Percentiles rank a stretch among this genome's conserved stretches.
These are phyloP conservation scores for Cantharis flavilabris DNA, from an alignment of 2,888 invertebrate genomes.

Conservation along the genomic window DNA sequence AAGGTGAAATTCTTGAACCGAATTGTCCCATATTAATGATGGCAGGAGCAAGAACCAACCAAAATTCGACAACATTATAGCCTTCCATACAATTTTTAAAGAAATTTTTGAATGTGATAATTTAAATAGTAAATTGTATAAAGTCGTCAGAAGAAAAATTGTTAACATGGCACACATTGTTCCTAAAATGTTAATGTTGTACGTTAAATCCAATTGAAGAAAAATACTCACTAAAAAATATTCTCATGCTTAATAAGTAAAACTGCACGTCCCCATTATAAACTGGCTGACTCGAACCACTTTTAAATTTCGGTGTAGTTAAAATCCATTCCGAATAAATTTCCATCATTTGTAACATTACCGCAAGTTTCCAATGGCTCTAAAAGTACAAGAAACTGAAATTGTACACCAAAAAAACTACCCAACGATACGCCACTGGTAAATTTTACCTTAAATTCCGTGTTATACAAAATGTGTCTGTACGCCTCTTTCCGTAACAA, in stretches of 20 bases:
- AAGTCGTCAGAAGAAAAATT: slow-evolving; percentile 40
- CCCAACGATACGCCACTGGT: not conserved
- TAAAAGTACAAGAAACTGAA: slow-evolving; percentile 31
- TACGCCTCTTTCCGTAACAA: slow-evolving; percentile 81
- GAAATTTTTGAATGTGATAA: slow-evolving; percentile 23
- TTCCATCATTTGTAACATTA: slow-evolving; percentile 79
- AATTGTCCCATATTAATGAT: slow-evolving; percentile 65
- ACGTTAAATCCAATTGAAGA: not conserved
- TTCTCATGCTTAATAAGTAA: slow-evolving; percentile 44
- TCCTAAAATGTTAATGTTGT: slow-evolving; percentile 40
- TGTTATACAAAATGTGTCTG: slow-evolving; percentile 83
- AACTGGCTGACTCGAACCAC: slow-evolving; percentile 37
- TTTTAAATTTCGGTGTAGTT: slow-evolving; percentile 37
- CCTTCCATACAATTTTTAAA: slow-evolving; percentile 57
- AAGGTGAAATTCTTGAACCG: slow-evolving; percentile 57
- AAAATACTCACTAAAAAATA: slow-evolving; percentile 40
- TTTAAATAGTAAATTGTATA: slow-evolving; percentile 35
- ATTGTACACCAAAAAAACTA: too few relatives aligned
- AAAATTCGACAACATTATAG: slow-evolving; percentile 64
- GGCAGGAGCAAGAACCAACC: slow-evolving; percentile 66
- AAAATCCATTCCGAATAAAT: slow-evolving; percentile 74
- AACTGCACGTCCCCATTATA: slow-evolving; percentile 47
- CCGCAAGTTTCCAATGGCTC: slow-evolving; percentile 69
- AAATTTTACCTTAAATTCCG: slow-evolving; percentile 68
- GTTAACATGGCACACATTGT: slow-evolving; percentile 42